Percentiles rank a stretch among this genome's conserved stretches.
These are phyloP conservation scores for Caenorhabditis sinica DNA, from an alignment of 2,888 invertebrate genomes.

Conservation along the genomic window DNA sequence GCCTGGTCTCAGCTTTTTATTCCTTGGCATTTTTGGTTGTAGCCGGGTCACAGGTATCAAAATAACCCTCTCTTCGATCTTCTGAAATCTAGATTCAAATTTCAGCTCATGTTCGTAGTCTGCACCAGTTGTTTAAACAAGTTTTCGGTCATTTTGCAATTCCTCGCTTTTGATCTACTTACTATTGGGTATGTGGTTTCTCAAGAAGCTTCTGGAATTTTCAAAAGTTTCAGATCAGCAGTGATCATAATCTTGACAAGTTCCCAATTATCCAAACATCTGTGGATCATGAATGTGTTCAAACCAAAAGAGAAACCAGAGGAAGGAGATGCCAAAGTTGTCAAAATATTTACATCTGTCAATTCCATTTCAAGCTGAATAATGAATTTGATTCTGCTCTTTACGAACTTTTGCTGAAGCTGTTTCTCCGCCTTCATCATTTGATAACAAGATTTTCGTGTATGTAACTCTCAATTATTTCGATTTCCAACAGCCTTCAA, in stretches of 20 bases:
- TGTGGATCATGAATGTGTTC: not conserved
- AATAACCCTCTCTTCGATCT: too few relatives aligned
- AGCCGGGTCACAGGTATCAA: slow-evolving; percentile 25
- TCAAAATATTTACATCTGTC: slow-evolving; percentile 5
- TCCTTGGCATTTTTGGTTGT: slow-evolving; percentile 31
- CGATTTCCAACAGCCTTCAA: too few relatives aligned
- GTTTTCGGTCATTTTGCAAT: slow-evolving; percentile 5
- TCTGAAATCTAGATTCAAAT: too few relatives aligned
- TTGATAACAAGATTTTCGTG: too few relatives aligned
- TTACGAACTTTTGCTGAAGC: too few relatives aligned
- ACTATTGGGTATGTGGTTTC: slow-evolving; percentile 10
- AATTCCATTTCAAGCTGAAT: too few relatives aligned
- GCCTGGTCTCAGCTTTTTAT: slow-evolving; percentile 27
- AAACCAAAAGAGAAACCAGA: not conserved
- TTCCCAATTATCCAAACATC: not conserved
- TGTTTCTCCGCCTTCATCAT: too few relatives aligned
- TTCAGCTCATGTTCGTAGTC: slow-evolving; percentile 6
- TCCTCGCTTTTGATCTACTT: slow-evolving; percentile 13
- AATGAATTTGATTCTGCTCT: too few relatives aligned
- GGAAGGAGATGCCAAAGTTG: too few relatives aligned
- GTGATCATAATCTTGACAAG: slow-evolving; percentile 20
- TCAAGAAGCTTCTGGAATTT: too few relatives aligned
- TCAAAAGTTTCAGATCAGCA: slow-evolving; percentile 39
- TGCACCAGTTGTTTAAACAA: not conserved
- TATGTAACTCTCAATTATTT: too few relatives aligned